These are phyloP conservation scores for Microplitis deprimator DNA, from an alignment of 2,888 invertebrate species.

Conservation along the genomic window DNA sequence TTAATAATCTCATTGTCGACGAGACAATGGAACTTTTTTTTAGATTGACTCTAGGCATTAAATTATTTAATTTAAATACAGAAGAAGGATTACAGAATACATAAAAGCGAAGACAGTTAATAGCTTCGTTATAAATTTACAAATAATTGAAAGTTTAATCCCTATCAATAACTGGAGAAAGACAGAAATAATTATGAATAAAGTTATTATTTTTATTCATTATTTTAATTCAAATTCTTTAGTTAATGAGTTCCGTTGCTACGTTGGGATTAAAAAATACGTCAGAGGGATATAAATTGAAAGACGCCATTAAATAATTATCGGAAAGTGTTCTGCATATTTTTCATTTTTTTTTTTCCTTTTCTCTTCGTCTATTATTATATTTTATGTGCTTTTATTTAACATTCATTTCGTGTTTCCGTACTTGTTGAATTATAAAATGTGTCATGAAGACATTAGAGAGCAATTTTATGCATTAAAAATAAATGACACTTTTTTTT, in stretches of 20 bases:
- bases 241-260: background rate
- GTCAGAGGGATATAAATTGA: slow-evolving; percentile 52
- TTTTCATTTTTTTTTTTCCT: slow-evolving; percentile 4
- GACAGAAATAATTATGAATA: background rate
- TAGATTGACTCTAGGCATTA: background rate
- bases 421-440: background rate
- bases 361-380: background rate
- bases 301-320: slow-evolving; percentile 58
- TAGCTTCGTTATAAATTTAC: background rate
- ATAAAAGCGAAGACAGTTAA: background rate
- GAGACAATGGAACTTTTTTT: background rate
- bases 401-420: slow-evolving; percentile 5
- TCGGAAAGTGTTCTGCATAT: slow-evolving; percentile 22
- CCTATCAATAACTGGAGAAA: background rate
- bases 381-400: background rate
- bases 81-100: background rate
- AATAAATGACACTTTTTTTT: too few relatives aligned
- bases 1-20: too few relatives aligned
- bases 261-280: slow-evolving; percentile 33
- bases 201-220: background rate
- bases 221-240: background rate
- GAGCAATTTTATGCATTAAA: background rate
- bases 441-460: background rate
- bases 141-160: background rate
- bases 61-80: background rate